Conservation (phyloP, 1,140 invertebrate species). For the Lepidurus couesii region DNA sequence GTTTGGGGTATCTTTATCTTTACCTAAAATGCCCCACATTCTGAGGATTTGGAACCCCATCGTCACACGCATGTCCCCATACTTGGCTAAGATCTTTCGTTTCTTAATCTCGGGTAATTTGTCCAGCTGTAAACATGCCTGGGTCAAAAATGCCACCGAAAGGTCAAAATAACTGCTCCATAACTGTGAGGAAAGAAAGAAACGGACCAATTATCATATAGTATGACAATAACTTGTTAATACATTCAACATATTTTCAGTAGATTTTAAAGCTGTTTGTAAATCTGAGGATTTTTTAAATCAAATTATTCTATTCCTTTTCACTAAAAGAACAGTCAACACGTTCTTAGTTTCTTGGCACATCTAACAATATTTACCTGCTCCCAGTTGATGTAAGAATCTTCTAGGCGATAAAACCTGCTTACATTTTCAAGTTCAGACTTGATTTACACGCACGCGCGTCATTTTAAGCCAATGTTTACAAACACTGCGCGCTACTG, state of each 20-base stretch:
- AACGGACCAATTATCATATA: neutral
- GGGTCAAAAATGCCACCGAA: conserved; percentile 79
- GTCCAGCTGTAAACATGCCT: conserved; percentile 77
- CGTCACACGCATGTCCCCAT: conserved; percentile 84
- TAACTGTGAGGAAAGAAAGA: conserved; percentile 49
- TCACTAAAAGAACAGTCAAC: neutral
- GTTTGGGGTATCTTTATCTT: conserved; percentile 36
- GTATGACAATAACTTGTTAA: no score
- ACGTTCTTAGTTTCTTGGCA: no score
- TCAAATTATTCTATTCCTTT: neutral
- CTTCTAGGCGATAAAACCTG: no score
- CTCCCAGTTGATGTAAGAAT: no score
- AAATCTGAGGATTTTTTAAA: conserved; percentile 14
- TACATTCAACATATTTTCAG: no score
- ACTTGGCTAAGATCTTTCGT: conserved; percentile 65
- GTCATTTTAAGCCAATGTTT: no score
- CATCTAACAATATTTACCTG: no score
- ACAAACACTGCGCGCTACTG: no score
- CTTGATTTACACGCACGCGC: no score
- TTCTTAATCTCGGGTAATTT: conserved; percentile 72
- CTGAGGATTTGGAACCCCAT: conserved; percentile 90
- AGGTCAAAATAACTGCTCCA: conserved; percentile 88
- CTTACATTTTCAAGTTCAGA: no score
- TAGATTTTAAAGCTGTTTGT: neutral
- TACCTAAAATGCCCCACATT: conserved; percentile 86